Evolutionary conservation across 2,888 invertebrate species (phyloP), one percentile per base, ranked within the genome.

Genomic region (Idaea aversata): DNA sequence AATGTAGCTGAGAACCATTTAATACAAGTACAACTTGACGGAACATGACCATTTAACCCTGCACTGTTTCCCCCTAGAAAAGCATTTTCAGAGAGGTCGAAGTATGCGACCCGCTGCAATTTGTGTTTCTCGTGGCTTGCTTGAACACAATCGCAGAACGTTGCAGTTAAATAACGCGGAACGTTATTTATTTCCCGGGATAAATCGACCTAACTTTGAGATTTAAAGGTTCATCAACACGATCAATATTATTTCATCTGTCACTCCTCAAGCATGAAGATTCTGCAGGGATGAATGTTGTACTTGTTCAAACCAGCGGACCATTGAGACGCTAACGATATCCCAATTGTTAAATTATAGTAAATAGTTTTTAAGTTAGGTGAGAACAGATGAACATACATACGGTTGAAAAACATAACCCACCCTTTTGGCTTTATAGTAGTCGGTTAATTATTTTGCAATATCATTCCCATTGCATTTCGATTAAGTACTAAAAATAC

Each of bases 1-100:
- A 60, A 67, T 63, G 68, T 68, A 65, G 70, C 70, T 61, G 67
- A 72, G 72, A 69, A 70, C 76, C 79, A 84, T 83, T 83, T 84
- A 75, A n/a, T 80, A 72, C 70, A 59, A 70, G 78, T 72, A 75
- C 79, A 79, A 86, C 79, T 83, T 85, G 84, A 83, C 80, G 82
- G 86, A 85, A 84, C 82, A 81, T 83, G 81, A 83, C 80, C 82
- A 84, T 87, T 87, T 85, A 86, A 85, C 86, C 85, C 79, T 80
- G 77, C 74, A 74, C 74, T 74, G 77, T 78, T 77, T 75, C 80
- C 76, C 79, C 77, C 79, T 84, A 85, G 80, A 82, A 80, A 79
- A 80, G 78, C 80, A 87, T 88, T 86, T 85, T 88, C 86, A 85
- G 76, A 63, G 75, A 76, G 77, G 71, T 72, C 74, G 76, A 13